Base-by-base conservation (phyloP, 2,113 vertebrate genomes). In the Climacteris rufus region DNA sequence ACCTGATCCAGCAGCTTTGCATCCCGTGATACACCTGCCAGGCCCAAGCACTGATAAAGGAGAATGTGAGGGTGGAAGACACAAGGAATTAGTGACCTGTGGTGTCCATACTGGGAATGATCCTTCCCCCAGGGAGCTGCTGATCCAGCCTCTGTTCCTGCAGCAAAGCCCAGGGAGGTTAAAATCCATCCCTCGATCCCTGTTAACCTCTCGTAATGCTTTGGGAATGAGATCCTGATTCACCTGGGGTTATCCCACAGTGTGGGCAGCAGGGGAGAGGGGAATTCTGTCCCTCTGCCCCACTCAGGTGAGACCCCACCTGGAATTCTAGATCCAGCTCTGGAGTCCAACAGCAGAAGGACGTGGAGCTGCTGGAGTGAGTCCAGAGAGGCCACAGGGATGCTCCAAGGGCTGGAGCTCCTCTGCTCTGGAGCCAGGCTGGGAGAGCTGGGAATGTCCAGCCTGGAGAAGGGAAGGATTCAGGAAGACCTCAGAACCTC, bases 121-220 rank as follows among this genome's bases (percentile, higher is more conserved):
- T 78, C 37, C 49, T 71, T 64, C 15, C 15, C 18, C 9, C 33
- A 24, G 30, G 50, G 39, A 64, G 13, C 27, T 23, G 1, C 49
- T 24, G 63, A 64, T 25, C 35, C 44, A 2, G 0, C 16, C 12
- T 2, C 13, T 39, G 59, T 9, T 57, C 19, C 33, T 37, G 20
- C 57, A 83, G 71, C 30, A 63, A 66, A 88, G 45, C 60, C 49
- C 45, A 45, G 6, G 42, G 35, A 61, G 45, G 28, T n/a, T 4
- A 9, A 66, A 83, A 19, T 31, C 37, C 30, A 40, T 18, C 30
- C 13, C 42, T 23, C 0, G 0, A 20, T 27, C 35, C 33, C 15
- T 4, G 12, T 47, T 18, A 61, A 28, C 27, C 35, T 35, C 45
- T 85, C 45, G 30, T 0, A 1, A 9, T 1, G 1, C 23, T 14